Conservation (phyloP, 2,888 invertebrate species). For the Cephonodes hylas region DNA sequence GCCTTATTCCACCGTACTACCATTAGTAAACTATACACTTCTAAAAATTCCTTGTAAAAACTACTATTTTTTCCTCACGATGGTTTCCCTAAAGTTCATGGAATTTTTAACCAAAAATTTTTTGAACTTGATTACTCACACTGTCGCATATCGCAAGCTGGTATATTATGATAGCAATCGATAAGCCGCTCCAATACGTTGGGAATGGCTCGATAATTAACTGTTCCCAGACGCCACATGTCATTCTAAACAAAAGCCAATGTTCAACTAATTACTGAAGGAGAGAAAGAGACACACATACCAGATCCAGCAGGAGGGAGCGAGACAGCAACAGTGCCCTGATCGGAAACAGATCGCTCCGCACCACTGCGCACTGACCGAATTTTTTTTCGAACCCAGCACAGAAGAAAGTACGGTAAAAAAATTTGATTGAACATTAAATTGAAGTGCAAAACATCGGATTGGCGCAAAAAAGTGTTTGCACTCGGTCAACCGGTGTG, state of each 20-base stretch:
- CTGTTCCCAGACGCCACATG: conserved; percentile 69
- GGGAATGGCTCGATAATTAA: conserved; percentile 64
- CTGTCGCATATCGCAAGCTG: too few species aligned
- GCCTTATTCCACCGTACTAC: too few species aligned
- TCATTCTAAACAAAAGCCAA: conserved; percentile 72
- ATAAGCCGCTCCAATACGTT: conserved; percentile 53
- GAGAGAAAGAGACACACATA: conserved; percentile 39
- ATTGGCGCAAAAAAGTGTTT: not conserved
- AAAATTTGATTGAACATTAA: conserved; percentile 4
- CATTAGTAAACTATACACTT: too few species aligned
- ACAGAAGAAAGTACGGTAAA: not conserved
- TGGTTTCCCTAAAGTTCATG: too few species aligned
- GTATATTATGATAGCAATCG: conserved; percentile 39
- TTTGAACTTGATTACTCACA: too few species aligned
- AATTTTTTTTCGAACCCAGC: conserved; percentile 48
- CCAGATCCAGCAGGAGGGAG: conserved; percentile 28
- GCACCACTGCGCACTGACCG: conserved; percentile 71
- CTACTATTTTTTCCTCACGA: too few species aligned
- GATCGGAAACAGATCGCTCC: conserved; percentile 78
- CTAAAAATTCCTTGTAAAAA: too few species aligned
- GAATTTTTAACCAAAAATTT: too few species aligned
- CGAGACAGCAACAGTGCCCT: conserved; percentile 38
- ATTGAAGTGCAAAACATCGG: not conserved
- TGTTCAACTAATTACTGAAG: conserved; percentile 72
- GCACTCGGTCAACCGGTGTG: not conserved